Conservation (phyloP, 2,888 invertebrate species). For the Bimastos eiseni region DNA sequence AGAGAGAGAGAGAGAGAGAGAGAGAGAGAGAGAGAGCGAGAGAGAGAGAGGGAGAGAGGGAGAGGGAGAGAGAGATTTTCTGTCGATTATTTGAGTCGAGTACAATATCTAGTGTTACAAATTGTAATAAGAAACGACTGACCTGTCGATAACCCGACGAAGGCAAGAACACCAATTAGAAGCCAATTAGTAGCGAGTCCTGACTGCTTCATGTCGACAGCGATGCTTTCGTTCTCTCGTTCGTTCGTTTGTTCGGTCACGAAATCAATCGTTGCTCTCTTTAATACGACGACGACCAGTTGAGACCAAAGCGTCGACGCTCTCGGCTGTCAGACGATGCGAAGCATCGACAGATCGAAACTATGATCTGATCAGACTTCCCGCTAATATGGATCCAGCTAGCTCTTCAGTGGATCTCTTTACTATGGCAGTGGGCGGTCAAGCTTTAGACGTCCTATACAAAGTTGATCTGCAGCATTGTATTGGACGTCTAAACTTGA, state of each 20-base stretch:
- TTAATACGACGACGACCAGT: too few relatives aligned
- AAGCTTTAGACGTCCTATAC: background rate
- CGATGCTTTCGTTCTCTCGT: background rate
- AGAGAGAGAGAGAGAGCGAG: too few relatives aligned
- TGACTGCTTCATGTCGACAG: background rate
- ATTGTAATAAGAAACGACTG: background rate
- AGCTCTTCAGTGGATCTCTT: slow-evolving; percentile 7
- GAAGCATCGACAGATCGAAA: background rate
- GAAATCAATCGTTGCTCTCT: too few relatives aligned
- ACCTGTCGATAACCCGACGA: background rate
- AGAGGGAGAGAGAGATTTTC: too few relatives aligned
- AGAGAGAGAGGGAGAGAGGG: too few relatives aligned
- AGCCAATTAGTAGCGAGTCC: background rate
- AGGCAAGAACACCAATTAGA: background rate
- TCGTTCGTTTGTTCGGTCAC: background rate
- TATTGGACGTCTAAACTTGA: too few relatives aligned
- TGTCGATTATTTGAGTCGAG: too few relatives aligned
- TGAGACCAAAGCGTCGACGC: too few relatives aligned
- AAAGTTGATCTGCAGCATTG: background rate
- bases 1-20: too few relatives aligned
- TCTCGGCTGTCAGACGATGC: background rate
- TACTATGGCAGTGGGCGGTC: background rate
- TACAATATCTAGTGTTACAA: background rate
- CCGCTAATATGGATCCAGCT: background rate
- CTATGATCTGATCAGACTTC: background rate